Evolutionary conservation across 2,888 invertebrate species (phyloP), one percentile per base, ranked within the genome.

Genomic region (Gibbula magus): DNA sequence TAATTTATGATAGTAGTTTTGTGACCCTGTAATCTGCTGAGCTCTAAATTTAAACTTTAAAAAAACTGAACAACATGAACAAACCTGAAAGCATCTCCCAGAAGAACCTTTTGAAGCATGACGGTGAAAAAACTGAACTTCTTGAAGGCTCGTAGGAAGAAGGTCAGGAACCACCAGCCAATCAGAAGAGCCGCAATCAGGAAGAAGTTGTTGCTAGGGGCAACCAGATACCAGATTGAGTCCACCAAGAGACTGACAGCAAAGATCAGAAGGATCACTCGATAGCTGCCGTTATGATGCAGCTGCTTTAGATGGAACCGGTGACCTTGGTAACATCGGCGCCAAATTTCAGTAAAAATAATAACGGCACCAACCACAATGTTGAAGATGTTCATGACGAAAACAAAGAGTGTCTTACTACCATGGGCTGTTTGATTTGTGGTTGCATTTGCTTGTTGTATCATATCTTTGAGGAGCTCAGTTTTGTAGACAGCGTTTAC

Each of bases 41-140:
- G 54, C 5, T 10, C 4, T 20, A 2, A n/a, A 54, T n/a, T 3
- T 54, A n/a, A n/a, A n/a, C n/a, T n/a, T n/a, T n/a, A n/a, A n/a
- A n/a, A n/a, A n/a, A n/a, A n/a, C n/a, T n/a, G n/a, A n/a, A 45
- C 45, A 45, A 45, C 45, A 45, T n/a, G n/a, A 45, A 45, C 45
- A 10, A 10, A 45, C 16, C 39, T 76, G 8, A 88, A 75, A 56
- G 87, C 77, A 80, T 87, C 87, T 18, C 87, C 86, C 53, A 87
- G 82, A 3, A 89, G 82, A 13, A 89, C 85, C 67, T 88, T 87
- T 79, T 88, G 87, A 13, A 89, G 83, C 87, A 89, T 87, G 61
- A 88, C 88, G 0, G 89, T 89, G 79, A 88, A 88, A 77, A 89
- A 89, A 67, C 88, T 86, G 79, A 89, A 89, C 61, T 85, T 86